These are phyloP conservation scores for Epinephelus coioides DNA, from an alignment of 2,797 vertebrate genomes.

Conservation along the genomic window DNA sequence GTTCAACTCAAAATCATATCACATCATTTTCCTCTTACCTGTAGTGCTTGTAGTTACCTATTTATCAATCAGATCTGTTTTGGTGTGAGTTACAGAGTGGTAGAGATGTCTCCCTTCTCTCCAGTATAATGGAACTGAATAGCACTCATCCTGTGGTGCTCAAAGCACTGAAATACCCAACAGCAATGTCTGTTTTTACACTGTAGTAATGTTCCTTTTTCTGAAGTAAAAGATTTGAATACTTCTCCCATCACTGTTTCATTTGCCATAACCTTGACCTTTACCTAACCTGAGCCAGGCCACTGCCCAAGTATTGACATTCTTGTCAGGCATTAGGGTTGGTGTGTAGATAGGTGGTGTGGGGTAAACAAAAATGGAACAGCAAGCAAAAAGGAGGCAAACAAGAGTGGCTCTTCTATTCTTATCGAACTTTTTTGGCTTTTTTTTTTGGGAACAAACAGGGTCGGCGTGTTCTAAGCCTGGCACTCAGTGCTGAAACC, in stretches of 20 bases:
- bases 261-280: background rate
- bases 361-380: background rate
- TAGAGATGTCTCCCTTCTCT: too few relatives aligned
- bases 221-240: too few relatives aligned
- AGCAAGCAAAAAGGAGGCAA: background rate
- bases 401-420: background rate
- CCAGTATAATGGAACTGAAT: too few relatives aligned
- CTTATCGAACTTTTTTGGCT: background rate
- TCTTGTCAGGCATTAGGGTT: background rate
- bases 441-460: slow-evolving; percentile 50
- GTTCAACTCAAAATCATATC: too few relatives aligned
- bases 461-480: slow-evolving; percentile 29
- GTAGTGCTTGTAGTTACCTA: too few relatives aligned
- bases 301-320: background rate
- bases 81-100: too few relatives aligned
- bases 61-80: too few relatives aligned
- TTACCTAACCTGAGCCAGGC: background rate
- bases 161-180: too few relatives aligned
- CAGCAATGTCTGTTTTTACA: too few relatives aligned
- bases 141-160: too few relatives aligned
- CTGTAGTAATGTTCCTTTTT: too few relatives aligned
- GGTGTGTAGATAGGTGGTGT: background rate
- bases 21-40: too few relatives aligned
- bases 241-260: background rate
- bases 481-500: slow-evolving; percentile 19